Evolutionary conservation across 92 coral and sea anemone genomes (phyloP), one percentile per base, ranked within the genome.

Genomic region (Anthopleura xanthogrammica): DNA sequence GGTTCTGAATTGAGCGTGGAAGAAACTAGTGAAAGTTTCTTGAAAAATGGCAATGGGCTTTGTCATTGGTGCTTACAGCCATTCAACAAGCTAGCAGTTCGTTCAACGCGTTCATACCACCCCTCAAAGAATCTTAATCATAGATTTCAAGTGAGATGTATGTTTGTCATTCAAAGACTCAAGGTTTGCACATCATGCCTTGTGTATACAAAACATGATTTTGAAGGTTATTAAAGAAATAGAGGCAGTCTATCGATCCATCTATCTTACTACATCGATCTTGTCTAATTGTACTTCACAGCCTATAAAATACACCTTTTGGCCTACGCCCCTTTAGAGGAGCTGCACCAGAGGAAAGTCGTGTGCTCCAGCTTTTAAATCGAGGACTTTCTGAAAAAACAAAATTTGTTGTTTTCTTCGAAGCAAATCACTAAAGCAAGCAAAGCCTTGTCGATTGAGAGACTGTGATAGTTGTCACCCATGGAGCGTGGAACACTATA

Each of bases 261-360:
- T 20, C 29, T n/a, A 20, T 62, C 70, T 62, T 3, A 19, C 70
- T n/a, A 20, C 36, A 20, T 58, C 22, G 23, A 20, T 23, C 2
- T 10, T 20, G 12, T 62, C 29, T 20, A n/a, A 62, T 5, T 2
- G n/a, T 8, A 20, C n/a, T 58, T 58, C 7, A 0, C 11, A 7
- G n/a, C 36, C 11, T 62, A 20, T 62, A 20, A 62, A 68, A 12
- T 17, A 64, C 72, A 5, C 39, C 72, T 65, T 60, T 4, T 23
- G 74, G 74, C 42, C 74, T 36, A 68, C 74, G 74, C 74, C 74
- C 74, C 74, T 68, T 68, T 12, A 68, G 36, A 36, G 12, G 42
- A 68, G 40, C 16, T 12, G 41, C 29, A 24, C 16, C 46, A 68
- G 16, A 23, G 13, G 17, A 13, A 29, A 29, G 12, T 12, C 41